Evolutionary conservation across 2,888 invertebrate genomes (phyloP), one percentile per base, ranked within the genome.

Genomic region (Diarsia mendica): DNA sequence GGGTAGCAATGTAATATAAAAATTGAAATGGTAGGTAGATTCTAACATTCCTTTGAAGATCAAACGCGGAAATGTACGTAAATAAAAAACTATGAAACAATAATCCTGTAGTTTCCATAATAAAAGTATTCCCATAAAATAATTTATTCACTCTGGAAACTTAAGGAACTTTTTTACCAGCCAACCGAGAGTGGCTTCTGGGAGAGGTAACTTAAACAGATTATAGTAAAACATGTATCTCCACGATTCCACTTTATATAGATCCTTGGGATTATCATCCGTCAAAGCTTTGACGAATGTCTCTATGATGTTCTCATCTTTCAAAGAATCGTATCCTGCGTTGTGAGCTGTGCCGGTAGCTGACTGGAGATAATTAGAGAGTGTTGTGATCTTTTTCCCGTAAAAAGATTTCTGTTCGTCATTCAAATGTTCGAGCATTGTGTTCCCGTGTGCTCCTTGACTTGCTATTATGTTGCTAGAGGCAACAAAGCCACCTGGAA

Each of bases 241-340:
- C 96, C 97, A 97, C 0, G 98, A 97, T 88, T 98, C 98, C 83
- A 97, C 97, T 94, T 97, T 97, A 89, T 98, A 98, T 11, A 97
- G 80, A 5, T 96, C 87, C 70, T 95, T 94, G 0, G 98, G 98
- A 53, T 96, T 91, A 48, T 94, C 92, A 79, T 97, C 97, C 33
- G 97, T 95, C 49, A 98, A 90, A 8, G 98, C 97, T 85, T 97
- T 95, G 85, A 97, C 97, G 87, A 98, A 98, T 51, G 96, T 96
- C 71, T 96, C 91, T 82, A 98, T 97, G 77, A 98, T 93, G 33
- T 89, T 89, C 88, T 96, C 93, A 60, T 98, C 94, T 85, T 94
- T 96, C 85, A 96, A 90, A 0, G 97, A 96, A 58, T 96, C 92
- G 82, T 95, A 97, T 65, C 91, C 91, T 61, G 89, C 67, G 72